Conservation (phyloP, 2,888 invertebrate genomes). For the Ernsta delagoae region DNA sequence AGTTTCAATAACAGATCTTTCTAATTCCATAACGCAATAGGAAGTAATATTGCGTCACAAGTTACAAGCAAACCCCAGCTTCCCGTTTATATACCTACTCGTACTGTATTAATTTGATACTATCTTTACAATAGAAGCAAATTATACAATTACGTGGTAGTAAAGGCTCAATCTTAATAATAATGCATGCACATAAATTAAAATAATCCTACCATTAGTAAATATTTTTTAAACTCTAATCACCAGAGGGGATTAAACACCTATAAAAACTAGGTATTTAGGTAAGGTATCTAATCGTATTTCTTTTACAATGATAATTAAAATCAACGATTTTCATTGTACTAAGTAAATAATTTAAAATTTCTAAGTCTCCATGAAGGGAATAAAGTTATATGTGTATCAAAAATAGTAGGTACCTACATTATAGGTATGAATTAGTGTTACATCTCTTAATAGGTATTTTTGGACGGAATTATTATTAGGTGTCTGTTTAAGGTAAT, state of each 20-base stretch:
- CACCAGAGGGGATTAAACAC: neutral
- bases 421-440: neutral
- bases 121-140: slow-evolving; percentile 25
- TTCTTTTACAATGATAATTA: slow-evolving; percentile 8
- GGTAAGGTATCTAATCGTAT: neutral
- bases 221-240: neutral
- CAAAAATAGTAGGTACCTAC: neutral
- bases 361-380: slow-evolving; percentile 8
- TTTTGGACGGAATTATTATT: slow-evolving; percentile 5
- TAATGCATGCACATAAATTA: slow-evolving; percentile 28
- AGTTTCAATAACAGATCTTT: slow-evolving; percentile 33
- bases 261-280: neutral
- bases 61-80: slow-evolving; percentile 1
- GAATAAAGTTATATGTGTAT: slow-evolving; percentile 17
- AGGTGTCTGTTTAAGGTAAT: neutral
- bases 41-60: neutral
- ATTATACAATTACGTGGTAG: slow-evolving; percentile 19
- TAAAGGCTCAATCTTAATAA: slow-evolving; percentile 23
- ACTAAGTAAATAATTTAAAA: slow-evolving; percentile 16
- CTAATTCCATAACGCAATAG: slow-evolving; percentile 19
- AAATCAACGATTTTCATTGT: slow-evolving; percentile 26
- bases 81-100: slow-evolving; percentile 15
- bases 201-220: slow-evolving; percentile 7
- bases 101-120: slow-evolving; percentile 17
- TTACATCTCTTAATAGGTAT: slow-evolving; percentile 1